Conservation (phyloP, 2,113 vertebrate species). For the Rynchops niger region DNA sequence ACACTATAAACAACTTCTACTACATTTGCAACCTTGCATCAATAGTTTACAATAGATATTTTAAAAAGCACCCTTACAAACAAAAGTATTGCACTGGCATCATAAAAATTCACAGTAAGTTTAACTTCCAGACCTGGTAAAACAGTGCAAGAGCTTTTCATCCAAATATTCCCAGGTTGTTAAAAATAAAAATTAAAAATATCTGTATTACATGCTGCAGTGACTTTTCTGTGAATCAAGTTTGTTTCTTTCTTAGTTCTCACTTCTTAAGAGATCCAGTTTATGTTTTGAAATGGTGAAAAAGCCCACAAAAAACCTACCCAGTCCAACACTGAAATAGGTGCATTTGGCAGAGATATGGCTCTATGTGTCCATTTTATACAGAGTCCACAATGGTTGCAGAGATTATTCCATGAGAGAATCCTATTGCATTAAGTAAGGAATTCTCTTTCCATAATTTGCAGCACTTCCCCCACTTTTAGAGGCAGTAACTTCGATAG, state of each 20-base stretch:
- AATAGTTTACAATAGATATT: background rate
- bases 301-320: background rate
- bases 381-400: background rate
- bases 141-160: conserved; percentile 53
- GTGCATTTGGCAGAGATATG: background rate
- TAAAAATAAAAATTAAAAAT: background rate
- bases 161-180: background rate
- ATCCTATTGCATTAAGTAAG: background rate
- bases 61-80: conserved; percentile 56
- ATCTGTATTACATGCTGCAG: background rate
- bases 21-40: background rate
- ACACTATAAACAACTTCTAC: conserved; percentile 16
- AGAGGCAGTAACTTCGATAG: background rate
- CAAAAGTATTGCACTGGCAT: conserved; percentile 52
- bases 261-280: background rate
- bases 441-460: background rate
- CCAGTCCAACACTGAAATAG: background rate
- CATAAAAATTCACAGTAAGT: conserved; percentile 59
- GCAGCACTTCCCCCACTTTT: background rate
- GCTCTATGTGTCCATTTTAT: background rate
- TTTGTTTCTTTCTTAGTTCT: background rate
- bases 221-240: background rate
- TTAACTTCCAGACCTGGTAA: background rate
- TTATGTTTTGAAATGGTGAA: background rate
- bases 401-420: background rate